These are phyloP conservation scores for Tapirus terrestris DNA, from an alignment of 2,113 vertebrate species.

Conservation along the genomic window DNA sequence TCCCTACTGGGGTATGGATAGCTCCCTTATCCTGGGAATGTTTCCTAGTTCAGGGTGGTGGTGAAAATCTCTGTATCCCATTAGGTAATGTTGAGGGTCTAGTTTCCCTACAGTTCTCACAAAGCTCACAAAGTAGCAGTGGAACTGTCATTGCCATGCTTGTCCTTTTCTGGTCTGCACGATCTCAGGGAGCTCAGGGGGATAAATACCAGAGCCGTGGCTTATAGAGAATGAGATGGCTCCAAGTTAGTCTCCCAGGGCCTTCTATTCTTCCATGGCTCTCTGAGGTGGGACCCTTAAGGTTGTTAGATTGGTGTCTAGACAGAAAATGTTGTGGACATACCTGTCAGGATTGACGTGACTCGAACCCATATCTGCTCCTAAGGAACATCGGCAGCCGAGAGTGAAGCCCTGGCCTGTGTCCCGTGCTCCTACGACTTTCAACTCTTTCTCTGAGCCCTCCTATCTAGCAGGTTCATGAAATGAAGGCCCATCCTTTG, in stretches of 20 bases:
- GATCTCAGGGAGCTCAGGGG: neutral
- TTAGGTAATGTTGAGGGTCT: neutral
- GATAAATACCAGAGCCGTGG: neutral
- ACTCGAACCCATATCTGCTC: neutral
- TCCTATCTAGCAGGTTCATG: neutral
- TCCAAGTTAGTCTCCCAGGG: neutral
- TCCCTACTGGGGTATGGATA: neutral
- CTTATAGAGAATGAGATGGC: neutral
- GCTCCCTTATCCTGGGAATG: neutral
- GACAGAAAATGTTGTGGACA: neutral
- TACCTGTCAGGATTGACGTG: neutral
- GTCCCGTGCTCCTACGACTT: neutral
- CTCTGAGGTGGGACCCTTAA: neutral
- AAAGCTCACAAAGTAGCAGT: neutral
- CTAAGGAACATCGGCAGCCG: neutral
- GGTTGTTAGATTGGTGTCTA: neutral
- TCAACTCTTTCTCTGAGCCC: neutral
- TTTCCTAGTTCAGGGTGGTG: neutral
- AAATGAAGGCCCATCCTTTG: neutral
- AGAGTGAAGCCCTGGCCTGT: neutral
- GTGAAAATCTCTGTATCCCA: neutral
- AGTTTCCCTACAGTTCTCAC: neutral
- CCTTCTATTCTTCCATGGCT: slow-evolving; percentile 20
- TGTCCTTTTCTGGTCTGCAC: neutral
- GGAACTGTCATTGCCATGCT: neutral